Base-by-base conservation (phyloP, 1,140 invertebrate genomes). In the Micrasema minimum region DNA sequence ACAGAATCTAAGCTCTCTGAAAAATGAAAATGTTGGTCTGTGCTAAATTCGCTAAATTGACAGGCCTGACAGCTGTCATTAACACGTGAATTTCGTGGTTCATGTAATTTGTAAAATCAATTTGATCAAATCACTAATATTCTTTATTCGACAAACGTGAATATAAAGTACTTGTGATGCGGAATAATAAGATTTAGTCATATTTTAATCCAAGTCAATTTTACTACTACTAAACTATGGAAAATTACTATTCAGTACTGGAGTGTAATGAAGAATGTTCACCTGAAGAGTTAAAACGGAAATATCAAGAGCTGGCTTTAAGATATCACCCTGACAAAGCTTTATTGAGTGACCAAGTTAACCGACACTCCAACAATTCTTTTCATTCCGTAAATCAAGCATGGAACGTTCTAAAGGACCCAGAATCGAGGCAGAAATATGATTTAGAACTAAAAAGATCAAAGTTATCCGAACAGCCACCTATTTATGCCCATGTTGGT, bases 251-350 rank as follows among this genome's bases (percentile, higher is more conserved):
- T 75, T 74, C 83, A 72, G 78, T 89, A 45, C 79, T 92, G n/a
- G 81, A 85, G 18, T 89, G 89, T 73, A 77, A 82, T 2, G 78
- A 79, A 69, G 80, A 81, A 43, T 85, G 88, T 7, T 80, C 87
- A 0, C 75, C 77, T 10, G 86, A 89, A 50, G 88, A 90, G 76
- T 72, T 91, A 22, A 91, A 90, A 77, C 82, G 78, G 71, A 87
- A 82, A 72, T 92, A 90, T 79, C 87, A 88, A 75, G 82, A 84
- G 48, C 78, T 90, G 22, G 81, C 84, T 12, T 80, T 89, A 57
- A 76, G 83, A 69, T 80, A 82, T 79, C 90, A 92, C 79, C 90
- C 90, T 2, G 90, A 92, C 75, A 92, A 91, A 81, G 79, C 43
- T 2, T 46, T 64, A n/a, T 16, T 72, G 16, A 16, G 41, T 45